phyloP scores from a whole-genome alignment of 2,113 vertebrate species.

The Mystacornis crossleyi region DNA sequence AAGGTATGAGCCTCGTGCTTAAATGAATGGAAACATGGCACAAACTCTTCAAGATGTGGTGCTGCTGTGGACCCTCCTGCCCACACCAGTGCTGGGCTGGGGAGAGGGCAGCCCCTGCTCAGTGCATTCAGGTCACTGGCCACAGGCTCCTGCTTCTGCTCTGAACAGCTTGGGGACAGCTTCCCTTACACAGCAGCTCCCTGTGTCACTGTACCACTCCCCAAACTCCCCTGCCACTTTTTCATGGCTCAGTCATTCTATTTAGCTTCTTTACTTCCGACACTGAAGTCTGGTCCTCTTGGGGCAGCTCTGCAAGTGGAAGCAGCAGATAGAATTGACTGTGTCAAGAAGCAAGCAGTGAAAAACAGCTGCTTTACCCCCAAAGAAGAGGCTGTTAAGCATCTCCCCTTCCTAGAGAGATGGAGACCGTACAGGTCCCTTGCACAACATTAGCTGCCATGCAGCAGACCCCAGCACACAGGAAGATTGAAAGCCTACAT shows the following conservation, averaged over 20 bases:
- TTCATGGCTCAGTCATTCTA: background rate
- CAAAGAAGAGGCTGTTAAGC: background rate
- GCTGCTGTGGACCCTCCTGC: fast-evolving
- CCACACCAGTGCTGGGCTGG: fast-evolving
- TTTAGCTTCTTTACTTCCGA: background rate
- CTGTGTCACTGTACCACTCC: too few species aligned
- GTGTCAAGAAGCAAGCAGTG: background rate
- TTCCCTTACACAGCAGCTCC: background rate
- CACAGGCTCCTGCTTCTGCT: background rate
- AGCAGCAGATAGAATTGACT: background rate
- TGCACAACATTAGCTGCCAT: background rate
- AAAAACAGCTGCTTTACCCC: background rate
- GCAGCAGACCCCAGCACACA: background rate
- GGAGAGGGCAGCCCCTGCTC: background rate
- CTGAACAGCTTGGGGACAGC: background rate
- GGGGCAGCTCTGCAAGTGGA: background rate
- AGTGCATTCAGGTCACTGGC: fast-evolving
- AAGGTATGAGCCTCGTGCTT: fast-evolving
- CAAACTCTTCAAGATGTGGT: fast-evolving
- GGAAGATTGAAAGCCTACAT: background rate
- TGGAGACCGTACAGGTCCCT: fast-evolving
- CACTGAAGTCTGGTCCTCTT: fast-evolving
- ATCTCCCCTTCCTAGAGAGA: background rate
- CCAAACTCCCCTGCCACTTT: background rate
- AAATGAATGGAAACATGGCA: background rate